Percentiles rank a stretch among this genome's conserved stretches.
Conservation (phyloP, 1,140 invertebrate genomes). For the Atta colombica region DNA sequence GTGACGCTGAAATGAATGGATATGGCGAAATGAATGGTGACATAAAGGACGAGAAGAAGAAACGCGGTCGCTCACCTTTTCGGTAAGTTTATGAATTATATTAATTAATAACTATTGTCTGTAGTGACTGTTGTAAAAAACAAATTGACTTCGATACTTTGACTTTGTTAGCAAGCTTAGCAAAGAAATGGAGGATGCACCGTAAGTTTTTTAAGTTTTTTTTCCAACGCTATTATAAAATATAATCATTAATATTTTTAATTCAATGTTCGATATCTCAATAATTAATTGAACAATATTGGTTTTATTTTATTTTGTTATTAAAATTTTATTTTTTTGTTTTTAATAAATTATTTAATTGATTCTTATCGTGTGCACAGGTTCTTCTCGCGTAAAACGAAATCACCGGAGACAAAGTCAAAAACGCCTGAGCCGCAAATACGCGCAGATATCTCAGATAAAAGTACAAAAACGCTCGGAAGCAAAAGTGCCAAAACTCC, state of each 20-base stretch:
- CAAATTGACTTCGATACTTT: constrained; percentile 49
- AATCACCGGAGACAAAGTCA: constrained; percentile 88
- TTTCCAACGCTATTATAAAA: not conserved
- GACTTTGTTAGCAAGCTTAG: constrained; percentile 81
- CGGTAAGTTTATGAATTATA: constrained; percentile 87
- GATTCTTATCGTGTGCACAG: constrained; percentile 83
- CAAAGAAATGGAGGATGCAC: constrained; percentile 82
- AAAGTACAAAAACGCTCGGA: constrained; percentile 71
- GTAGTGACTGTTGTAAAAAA: not conserved
- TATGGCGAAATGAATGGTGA: constrained; percentile 88
- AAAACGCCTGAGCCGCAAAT: constrained; percentile 91
- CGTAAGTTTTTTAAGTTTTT: constrained; percentile 78
- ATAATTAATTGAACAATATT: not conserved
- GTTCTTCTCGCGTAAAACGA: constrained; percentile 93
- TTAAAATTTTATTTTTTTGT: constrained; percentile 35
- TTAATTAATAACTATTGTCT: constrained; percentile 13
- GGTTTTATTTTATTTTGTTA: constrained; percentile 1
- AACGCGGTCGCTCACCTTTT: constrained; percentile 95
- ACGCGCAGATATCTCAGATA: constrained; percentile 87
- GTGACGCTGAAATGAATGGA: constrained; percentile 91
- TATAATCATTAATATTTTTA: not conserved
- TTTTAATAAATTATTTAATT: constrained; percentile 58
- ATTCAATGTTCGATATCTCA: not conserved
- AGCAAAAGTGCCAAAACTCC: constrained; percentile 74
- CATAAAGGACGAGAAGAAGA: constrained; percentile 92